These are phyloP conservation scores for Ctenosaura bakeri DNA, from an alignment of 2,797 vertebrate species.

Conservation along the genomic window DNA sequence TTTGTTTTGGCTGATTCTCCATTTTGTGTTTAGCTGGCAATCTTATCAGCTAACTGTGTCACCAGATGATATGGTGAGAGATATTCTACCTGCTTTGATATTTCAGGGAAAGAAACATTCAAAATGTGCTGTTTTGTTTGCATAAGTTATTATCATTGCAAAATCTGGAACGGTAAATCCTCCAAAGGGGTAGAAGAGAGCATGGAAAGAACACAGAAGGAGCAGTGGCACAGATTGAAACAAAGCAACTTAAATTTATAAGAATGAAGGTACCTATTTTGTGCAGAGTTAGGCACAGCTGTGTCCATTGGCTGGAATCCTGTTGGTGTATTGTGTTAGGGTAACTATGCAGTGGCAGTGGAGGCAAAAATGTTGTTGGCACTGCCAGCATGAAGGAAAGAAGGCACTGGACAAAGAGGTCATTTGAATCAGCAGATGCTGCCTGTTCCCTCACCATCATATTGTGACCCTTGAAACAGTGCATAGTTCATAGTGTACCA, in stretches of 20 bases:
- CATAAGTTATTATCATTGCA: constrained; percentile 27
- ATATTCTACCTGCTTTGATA: constrained; percentile 1
- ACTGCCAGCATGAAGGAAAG: too few relatives aligned
- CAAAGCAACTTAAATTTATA: neutral
- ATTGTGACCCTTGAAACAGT: too few relatives aligned
- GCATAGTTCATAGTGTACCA: too few relatives aligned
- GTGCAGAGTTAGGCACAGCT: neutral
- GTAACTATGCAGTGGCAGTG: neutral
- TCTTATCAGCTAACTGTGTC: neutral
- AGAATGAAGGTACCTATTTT: neutral
- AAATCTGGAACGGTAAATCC: neutral
- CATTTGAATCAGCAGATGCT: too few relatives aligned
- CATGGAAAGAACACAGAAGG: neutral
- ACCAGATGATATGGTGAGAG: neutral
- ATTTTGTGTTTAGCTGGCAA: neutral
- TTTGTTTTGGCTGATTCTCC: neutral
- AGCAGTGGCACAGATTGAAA: neutral
- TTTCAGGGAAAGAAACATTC: constrained; percentile 24
- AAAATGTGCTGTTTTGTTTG: neutral
- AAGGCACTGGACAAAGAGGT: too few relatives aligned
- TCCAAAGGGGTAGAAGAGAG: neutral
- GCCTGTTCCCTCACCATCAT: too few relatives aligned
- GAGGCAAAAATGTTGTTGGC: neutral
- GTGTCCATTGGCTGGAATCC: neutral
- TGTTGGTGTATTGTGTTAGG: too few relatives aligned